These are phyloP conservation scores for Andrena minutula DNA, from an alignment of 2,888 invertebrate species.

Conservation along the genomic window DNA sequence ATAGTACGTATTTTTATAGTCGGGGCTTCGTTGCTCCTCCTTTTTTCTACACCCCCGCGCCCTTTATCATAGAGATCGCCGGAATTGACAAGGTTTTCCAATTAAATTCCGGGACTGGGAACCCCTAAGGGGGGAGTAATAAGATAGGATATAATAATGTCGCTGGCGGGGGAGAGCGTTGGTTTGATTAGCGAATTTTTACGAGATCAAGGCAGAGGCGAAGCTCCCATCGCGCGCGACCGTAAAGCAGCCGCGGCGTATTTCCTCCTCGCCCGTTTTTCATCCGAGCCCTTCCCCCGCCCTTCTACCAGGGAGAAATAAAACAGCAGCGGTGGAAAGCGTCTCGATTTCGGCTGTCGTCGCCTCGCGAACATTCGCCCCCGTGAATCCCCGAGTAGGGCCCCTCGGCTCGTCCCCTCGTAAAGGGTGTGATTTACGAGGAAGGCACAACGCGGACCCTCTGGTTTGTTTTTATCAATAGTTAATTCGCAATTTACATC, in stretches of 20 bases:
- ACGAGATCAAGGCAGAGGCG: neutral
- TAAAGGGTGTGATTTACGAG: conserved; percentile 74
- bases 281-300: neutral
- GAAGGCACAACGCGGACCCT: conserved; percentile 73
- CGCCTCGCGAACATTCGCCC: conserved; percentile 1
- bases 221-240: conserved; percentile 12
- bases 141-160: conserved; percentile 3
- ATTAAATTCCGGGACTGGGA: too few species aligned
- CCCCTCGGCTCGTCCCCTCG: neutral
- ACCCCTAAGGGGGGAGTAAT: neutral
- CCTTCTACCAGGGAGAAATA: neutral
- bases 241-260: conserved; percentile 12
- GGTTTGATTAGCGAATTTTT: conserved; percentile 37
- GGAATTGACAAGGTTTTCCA: too few species aligned
- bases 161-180: neutral
- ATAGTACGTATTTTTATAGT: neutral
- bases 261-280: neutral
- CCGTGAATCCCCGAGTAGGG: conserved; percentile 9
- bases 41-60: too few species aligned
- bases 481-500: conserved; percentile 81
- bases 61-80: too few species aligned
- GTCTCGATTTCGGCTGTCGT: conserved; percentile 31
- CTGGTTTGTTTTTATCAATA: conserved; percentile 80
- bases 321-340: neutral
- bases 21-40: too few species aligned